phyloP scores from a whole-genome alignment of 2,113 vertebrate species.

The Donacobius atricapilla region DNA sequence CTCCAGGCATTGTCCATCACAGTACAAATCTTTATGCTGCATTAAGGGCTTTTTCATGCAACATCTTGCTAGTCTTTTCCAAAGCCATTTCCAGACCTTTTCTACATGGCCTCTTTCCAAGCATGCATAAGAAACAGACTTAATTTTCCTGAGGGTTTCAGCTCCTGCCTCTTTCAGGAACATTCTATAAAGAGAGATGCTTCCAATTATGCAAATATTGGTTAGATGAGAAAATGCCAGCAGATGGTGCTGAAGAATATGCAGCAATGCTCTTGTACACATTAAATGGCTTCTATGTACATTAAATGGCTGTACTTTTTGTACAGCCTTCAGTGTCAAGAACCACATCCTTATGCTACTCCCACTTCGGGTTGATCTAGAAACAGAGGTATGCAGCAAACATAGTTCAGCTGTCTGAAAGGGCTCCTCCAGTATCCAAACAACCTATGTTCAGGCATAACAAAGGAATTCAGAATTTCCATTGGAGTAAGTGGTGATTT shows the following conservation, averaged over 20 bases:
- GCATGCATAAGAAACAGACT: background rate
- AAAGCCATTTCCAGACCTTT: background rate
- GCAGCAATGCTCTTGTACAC: background rate
- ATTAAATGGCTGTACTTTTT: background rate
- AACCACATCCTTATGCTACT: background rate
- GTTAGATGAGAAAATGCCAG: slow-evolving; percentile 1
- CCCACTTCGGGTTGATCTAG: background rate
- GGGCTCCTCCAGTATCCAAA: background rate
- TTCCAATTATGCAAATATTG: background rate
- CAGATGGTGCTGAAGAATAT: slow-evolving; percentile 41
- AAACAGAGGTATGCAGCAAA: background rate
- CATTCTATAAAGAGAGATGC: background rate
- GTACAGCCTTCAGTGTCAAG: background rate
- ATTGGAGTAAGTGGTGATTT: background rate
- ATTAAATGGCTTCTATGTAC: background rate
- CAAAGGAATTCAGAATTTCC: background rate
- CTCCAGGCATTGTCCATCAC: background rate
- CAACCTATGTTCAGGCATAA: background rate
- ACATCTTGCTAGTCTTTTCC: background rate
- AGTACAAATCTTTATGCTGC: background rate
- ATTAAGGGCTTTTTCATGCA: background rate
- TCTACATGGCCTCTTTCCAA: background rate
- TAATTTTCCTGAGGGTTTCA: background rate
- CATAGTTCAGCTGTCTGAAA: background rate
- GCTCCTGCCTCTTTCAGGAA: background rate